Percentiles rank a stretch among this genome's conserved stretches.
phyloP scores from a whole-genome alignment of 2,113 vertebrate species.

The Athene cunicularia region DNA sequence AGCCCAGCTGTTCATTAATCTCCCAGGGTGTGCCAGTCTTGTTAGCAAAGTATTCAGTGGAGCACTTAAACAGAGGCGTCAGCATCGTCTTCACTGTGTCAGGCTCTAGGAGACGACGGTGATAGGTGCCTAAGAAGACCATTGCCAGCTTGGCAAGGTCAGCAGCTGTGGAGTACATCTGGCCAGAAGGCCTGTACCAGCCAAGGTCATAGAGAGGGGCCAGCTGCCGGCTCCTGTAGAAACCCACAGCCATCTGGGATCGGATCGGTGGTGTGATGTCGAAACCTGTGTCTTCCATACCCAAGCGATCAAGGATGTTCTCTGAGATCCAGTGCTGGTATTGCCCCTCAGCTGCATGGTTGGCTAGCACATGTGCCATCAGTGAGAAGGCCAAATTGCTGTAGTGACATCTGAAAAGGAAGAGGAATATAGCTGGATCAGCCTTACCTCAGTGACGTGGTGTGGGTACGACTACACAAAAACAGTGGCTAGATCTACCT shows the following conservation, averaged over 20 bases:
- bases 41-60: conserved; percentile 84
- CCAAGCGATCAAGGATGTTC: conserved; percentile 83
- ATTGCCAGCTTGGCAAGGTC: conserved; percentile 90
- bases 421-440: neutral
- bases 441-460: neutral
- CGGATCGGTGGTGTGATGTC: conserved; percentile 75
- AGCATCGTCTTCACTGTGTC: conserved; percentile 87
- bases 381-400: conserved; percentile 92
- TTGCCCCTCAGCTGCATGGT: conserved; percentile 73
- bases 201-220: conserved; percentile 89
- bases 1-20: conserved; percentile 84
- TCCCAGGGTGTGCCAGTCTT: conserved; percentile 92
- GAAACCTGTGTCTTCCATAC: conserved; percentile 89
- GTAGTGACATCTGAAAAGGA: conserved; percentile 86
- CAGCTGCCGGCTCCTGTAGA: conserved; percentile 79
- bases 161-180: conserved; percentile 90
- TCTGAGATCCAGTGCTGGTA: conserved; percentile 88
- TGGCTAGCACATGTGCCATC: conserved; percentile 84
- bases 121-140: conserved; percentile 80
- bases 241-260: conserved; percentile 83
- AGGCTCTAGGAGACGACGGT: conserved; percentile 73
- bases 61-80: conserved; percentile 82
- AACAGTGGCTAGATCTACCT: neutral
- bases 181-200: conserved; percentile 92
- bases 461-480: neutral